Evolutionary conservation across 2,888 invertebrate genomes (phyloP), one percentile per base, ranked within the genome.

Genomic region (Polietes domitor): DNA sequence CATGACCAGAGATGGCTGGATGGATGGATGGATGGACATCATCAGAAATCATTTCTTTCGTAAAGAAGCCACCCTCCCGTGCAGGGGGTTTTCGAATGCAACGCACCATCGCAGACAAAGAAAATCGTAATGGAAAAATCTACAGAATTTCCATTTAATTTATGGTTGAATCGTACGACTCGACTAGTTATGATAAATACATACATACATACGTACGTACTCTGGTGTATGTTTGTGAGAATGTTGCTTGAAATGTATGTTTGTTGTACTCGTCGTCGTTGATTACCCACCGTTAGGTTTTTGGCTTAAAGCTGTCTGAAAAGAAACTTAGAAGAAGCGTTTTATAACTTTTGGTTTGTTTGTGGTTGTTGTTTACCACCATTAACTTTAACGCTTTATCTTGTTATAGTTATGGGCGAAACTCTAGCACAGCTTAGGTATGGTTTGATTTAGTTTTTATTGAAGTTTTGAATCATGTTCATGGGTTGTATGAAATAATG

Each of bases 71-170:
- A 12, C 9, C 32, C 32, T 6, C 32, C 17, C n/a, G 53, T 53
- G 19, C 21, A n/a, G n/a, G 58, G 10, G 50, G 75, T 12, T 47
- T 21, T n/a, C n/a, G n/a, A 37, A 41, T 68, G 53, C 55, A 76
- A 70, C 70, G 77, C 77, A 76, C 41, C 55, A 76, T 50, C 55
- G 37, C 55, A 32, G 55, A 65, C 28, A 63, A 32, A 55, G 10
- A 53, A 19, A 53, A 55, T 21, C 24, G 19, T 21, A 21, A n/a
- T 17, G 37, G 24, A 63, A 28, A 61, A 63, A 61, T 28, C 26
- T 63, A 70, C 55, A 55, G 26, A 77, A 58, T 77, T 70, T 77
- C 37, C 41, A 70, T 70, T 77, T 70, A 68, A 77, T 76, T 76
- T 76, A 76, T 70, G 41, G 10, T 19, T 55, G 26, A 41, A 32